Evolutionary conservation across 2,888 invertebrate species (phyloP), one percentile per base, ranked within the genome.

Genomic region (Galeopsomyia nigrocyanea): DNA sequence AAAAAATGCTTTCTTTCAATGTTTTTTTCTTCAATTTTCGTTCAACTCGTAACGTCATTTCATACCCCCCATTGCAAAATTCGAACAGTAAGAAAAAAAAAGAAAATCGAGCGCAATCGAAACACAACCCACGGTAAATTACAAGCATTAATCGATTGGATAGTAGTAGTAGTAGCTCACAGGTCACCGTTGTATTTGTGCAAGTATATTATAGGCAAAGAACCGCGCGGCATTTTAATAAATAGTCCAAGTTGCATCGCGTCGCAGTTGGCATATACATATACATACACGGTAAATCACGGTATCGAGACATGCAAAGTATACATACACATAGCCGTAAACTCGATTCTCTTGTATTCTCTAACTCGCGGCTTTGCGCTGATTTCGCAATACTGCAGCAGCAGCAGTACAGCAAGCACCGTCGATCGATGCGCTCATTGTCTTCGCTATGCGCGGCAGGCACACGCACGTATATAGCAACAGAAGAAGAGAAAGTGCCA

Each of bases 231-330:
- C 55, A 56, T 56, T 22, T 26, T 1, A 56, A 22, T 26, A 22
- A 26, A 22, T 56, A 56, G 22, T n/a, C n/a, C n/a, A n/a, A n/a
- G 26, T 7, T 26, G 56, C 7, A 21, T 6, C 16, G 22, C 56
- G 13, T 9, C 6, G 57, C 26, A 14, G 63, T 64, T 65, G 49
- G 60, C 21, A 39, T 65, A 26, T n/a, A n/a, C n/a, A n/a, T n/a
- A n/a, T n/a, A n/a, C 57, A 56, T 51, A 16, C 21, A 39, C 55
- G 61, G 47, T 70, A 73, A 73, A 67, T 66, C 63, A 70, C 57
- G 13, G 61, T 62, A 67, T 70, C 62, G 53, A 22, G 58, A 63
- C 69, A 66, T 67, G 69, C 69, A 65, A 62, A 69, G 56, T 65
- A 26, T n/a, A n/a, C n/a, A n/a, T n/a, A n/a, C n/a, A n/a, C 57